Evolutionary conservation across 1,140 invertebrate genomes (phyloP).

Genomic region (Pissodes strobi): DNA sequence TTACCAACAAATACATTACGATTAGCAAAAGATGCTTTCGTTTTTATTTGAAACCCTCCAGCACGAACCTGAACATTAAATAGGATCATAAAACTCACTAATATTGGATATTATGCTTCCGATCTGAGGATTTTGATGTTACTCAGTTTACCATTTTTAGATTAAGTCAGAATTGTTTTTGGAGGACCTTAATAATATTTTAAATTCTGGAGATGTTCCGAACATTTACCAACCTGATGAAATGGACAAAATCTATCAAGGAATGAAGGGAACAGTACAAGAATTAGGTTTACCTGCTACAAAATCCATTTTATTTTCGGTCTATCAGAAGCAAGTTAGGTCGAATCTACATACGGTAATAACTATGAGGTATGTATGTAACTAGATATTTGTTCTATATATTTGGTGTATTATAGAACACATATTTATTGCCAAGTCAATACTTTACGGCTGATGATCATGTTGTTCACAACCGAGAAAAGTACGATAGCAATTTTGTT

Average conservation of each 20-base stretch:
- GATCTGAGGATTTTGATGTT: no score
- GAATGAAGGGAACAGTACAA: constrained; percentile 66
- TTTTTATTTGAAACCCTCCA: no score
- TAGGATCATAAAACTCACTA: no score
- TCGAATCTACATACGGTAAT: constrained; percentile 68
- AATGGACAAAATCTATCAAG: constrained; percentile 65
- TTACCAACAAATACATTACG: no score
- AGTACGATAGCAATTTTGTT: no score
- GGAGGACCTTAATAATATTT: constrained; percentile 71
- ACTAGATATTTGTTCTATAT: background rate
- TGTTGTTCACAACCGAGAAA: no score
- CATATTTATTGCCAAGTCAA: no score
- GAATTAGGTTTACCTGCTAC: constrained; percentile 68
- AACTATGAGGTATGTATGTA: constrained; percentile 63
- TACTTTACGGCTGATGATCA: no score
- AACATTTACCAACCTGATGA: constrained; percentile 70
- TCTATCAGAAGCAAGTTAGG: constrained; percentile 68
- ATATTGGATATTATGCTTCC: no score
- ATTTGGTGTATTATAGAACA: no score
- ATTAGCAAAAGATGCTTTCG: no score
- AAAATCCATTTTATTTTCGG: constrained; percentile 73
- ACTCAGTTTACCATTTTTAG: constrained; percentile 28
- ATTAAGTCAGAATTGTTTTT: constrained; percentile 71
- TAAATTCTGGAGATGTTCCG: constrained; percentile 72
- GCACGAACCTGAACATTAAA: no score